These are phyloP conservation scores for Drosophila niveifrons DNA, from an alignment of 2,888 invertebrate genomes.

Conservation along the genomic window DNA sequence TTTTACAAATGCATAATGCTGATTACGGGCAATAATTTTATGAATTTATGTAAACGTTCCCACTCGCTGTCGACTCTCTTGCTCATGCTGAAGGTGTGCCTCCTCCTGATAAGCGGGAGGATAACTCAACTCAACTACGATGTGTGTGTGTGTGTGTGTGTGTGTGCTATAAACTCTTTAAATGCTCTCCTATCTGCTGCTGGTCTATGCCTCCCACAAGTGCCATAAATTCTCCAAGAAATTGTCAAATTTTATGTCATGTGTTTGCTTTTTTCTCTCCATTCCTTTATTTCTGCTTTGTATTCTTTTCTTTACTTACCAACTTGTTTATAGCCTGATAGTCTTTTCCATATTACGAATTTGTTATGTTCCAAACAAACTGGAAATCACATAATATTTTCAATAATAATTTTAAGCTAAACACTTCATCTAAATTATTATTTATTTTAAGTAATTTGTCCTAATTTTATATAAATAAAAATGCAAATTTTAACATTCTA, in stretches of 20 bases:
- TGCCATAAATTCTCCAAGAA: conserved; percentile 56
- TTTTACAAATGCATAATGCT: conserved; percentile 84
- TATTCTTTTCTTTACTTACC: conserved; percentile 13
- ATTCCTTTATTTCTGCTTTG: not conserved
- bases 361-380: not conserved
- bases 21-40: conserved; percentile 84
- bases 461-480: too few species aligned
- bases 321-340: not conserved
- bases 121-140: conserved; percentile 26
- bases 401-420: too few species aligned
- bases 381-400: too few species aligned
- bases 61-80: conserved; percentile 10
- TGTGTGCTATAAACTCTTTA: conserved; percentile 51
- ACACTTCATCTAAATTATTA: too few species aligned
- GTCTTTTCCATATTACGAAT: not conserved
- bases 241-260: conserved; percentile 50
- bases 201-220: conserved; percentile 54
- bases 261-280: conserved; percentile 6
- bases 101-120: conserved; percentile 53
- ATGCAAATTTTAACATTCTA: too few species aligned
- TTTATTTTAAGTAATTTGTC: too few species aligned
- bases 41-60: conserved; percentile 79
- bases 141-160: not conserved
- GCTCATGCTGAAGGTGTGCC: conserved; percentile 49
- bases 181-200: conserved; percentile 47